A percentile compares a stretch with the other conserved stretches of the same genome.
These are phyloP conservation scores for Nomia melanderi DNA, from an alignment of 1,140 invertebrate genomes.

Conservation along the genomic window DNA sequence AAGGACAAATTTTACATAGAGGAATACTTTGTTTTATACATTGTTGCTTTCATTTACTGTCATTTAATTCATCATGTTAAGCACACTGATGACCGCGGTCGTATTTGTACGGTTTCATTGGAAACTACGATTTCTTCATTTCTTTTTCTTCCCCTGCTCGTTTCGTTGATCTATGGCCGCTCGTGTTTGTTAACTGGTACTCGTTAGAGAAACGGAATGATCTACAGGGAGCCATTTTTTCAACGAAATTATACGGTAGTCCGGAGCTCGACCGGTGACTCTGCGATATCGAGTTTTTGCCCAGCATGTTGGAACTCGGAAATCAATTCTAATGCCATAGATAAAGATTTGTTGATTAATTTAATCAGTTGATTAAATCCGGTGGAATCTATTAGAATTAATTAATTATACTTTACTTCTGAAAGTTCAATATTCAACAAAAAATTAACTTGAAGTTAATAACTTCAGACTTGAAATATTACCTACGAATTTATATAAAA, in stretches of 20 bases:
- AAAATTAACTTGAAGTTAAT: too few species aligned
- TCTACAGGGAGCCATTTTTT: slow-evolving; percentile 24
- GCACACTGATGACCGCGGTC: not conserved
- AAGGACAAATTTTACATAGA: too few species aligned
- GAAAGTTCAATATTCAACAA: too few species aligned
- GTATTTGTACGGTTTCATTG: not conserved
- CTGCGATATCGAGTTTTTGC: slow-evolving; percentile 26
- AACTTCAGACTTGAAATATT: too few species aligned
- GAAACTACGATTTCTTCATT: not conserved
- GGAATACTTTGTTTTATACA: too few species aligned
- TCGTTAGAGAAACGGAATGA: slow-evolving; percentile 35
- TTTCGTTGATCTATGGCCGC: slow-evolving; percentile 14
- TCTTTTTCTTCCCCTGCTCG: not conserved
- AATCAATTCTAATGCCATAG: not conserved
- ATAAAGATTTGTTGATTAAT: not conserved
- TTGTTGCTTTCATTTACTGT: not conserved
- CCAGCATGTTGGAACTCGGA: not conserved
- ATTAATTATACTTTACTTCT: too few species aligned
- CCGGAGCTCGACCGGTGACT: not conserved
- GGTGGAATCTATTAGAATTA: not conserved
- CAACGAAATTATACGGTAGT: slow-evolving; percentile 32
- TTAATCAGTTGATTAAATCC: not conserved
- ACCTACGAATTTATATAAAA: too few species aligned
- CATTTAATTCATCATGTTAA: not conserved
- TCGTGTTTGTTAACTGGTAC: slow-evolving; percentile 13